Evolutionary conservation across 2,888 invertebrate genomes (phyloP), one percentile per base, ranked within the genome.

Genomic region (Drosophila leonis): DNA sequence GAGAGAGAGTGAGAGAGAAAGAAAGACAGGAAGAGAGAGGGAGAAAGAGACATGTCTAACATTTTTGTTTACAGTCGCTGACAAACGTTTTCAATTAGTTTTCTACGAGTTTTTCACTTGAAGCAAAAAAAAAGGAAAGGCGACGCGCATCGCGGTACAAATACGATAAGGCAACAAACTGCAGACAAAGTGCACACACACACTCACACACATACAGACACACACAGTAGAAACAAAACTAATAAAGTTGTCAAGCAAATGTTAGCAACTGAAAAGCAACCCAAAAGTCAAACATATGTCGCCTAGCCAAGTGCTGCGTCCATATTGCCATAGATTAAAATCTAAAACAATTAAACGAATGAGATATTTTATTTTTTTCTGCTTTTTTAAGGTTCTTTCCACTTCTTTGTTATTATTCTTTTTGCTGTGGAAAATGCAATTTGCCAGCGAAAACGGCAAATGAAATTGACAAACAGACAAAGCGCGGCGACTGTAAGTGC

Each of bases 31-130:
- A n/a, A 33, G 31, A 52, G 29, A 52, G 24, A 68, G 48, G 33
- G 48, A 35, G 48, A 18, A 51, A 51, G 49, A 59, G 49, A 52
- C 66, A 72, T n/a, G 54, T 54, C 39, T 54, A 39, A 27, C 6
- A 54, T 39, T 54, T 54, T 37, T 88, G 89, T 84, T 84, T 84
- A 84, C 82, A 83, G 63, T 69, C 73, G 89, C 88, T 84, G 84
- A 84, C 89, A 84, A 84, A 87, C 89, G 84, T 87, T 83, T 84
- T 84, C 84, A 84, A 84, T 84, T 84, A 84, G 89, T 83, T 68
- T 61, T 20, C 56, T 27, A 42, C 64, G 66, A 60, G 72, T 78
- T 70, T 73, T 70, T 67, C 66, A 73, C 48, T 75, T 75, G 75
- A 69, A 66, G 72, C 46, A 41, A 62, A 65, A 75, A 46, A 44